Evolutionary conservation across 2,888 invertebrate species (phyloP), one percentile per base, ranked within the genome.

Genomic region (Amblyteles armatorius): DNA sequence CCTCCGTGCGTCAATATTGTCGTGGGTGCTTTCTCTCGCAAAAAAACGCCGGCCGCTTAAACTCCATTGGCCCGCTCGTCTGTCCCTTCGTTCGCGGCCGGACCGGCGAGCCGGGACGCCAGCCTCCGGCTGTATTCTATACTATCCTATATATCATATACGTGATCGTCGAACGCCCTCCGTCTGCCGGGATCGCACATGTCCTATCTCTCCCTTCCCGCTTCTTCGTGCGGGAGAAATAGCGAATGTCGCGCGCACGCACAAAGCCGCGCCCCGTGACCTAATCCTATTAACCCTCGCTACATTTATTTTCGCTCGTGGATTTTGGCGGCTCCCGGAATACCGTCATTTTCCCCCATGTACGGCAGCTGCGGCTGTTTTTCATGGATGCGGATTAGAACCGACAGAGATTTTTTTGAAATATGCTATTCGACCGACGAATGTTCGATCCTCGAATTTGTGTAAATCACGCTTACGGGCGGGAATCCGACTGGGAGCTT

Each of bases 241-340:
- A 44, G 68, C 60, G 74, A 76, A 55, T 81, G 81, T 81, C 79
- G 60, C 72, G 69, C 52, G 52, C 50, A 50, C 50, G 72, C 72
- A 83, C 84, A 78, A 82, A 79, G 84, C 84, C 74, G 40, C 69
- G 40, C 69, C 79, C 74, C 82, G 74, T 79, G 57, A 71, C 73
- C 81, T 84, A 84, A 84, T 84, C 84, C 82, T 79, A 84, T 84
- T 84, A 82, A 82, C 82, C 57, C 78, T 82, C 84, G 84, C 84
- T 71, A 84, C 84, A 79, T 78, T 82, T 84, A 79, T 84, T 79
- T 65, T n/a, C 69, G 57, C 74, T 19, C 74, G 76, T 77, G 67
- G 80, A 80, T 77, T 48, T 80, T 68, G 55, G 68, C 40, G 77
- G 71, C 65, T 50, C 55, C n/a, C 6, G 22, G 60, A 81, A 63